These are phyloP conservation scores for Apogon hyalosoma DNA, from an alignment of 2,797 vertebrate genomes.

Conservation along the genomic window DNA sequence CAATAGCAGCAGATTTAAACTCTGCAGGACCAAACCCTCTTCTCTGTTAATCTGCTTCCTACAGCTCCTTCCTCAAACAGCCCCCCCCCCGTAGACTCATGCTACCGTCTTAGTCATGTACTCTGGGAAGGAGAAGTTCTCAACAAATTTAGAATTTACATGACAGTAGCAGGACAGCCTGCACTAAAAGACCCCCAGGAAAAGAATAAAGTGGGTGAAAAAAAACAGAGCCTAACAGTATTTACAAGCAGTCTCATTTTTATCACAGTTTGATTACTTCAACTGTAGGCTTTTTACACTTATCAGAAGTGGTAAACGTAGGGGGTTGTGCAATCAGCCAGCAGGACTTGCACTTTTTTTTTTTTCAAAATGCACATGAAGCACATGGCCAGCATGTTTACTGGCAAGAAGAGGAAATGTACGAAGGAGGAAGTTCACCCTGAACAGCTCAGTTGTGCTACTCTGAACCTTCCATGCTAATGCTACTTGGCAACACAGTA, in stretches of 20 bases:
- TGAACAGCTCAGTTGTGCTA: conserved; percentile 52
- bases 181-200: conserved; percentile 11
- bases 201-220: conserved; percentile 16
- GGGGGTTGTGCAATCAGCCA: conserved; percentile 49
- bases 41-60: conserved; percentile 83
- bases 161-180: conserved; percentile 7
- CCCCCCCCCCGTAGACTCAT: conserved; percentile 16
- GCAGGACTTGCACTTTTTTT: conserved; percentile 34
- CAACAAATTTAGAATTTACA: conserved; percentile 19
- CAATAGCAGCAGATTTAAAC: conserved; percentile 80
- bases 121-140: conserved; percentile 15
- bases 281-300: conserved; percentile 44
- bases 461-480: conserved; percentile 64
- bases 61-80: conserved; percentile 82
- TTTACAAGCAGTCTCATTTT: conserved; percentile 26
- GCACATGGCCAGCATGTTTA: conserved; percentile 66
- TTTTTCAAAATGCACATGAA: conserved; percentile 36
- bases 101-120: conserved; percentile 32
- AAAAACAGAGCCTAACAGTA: conserved; percentile 9
- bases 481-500: conserved; percentile 71
- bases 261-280: conserved; percentile 30
- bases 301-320: conserved; percentile 37
- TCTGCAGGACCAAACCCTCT: conserved; percentile 68
- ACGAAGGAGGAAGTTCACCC: conserved; percentile 47
- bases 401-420: conserved; percentile 61